phyloP scores from a whole-genome alignment of 2,113 vertebrate species.

The Hassar affinis region DNA sequence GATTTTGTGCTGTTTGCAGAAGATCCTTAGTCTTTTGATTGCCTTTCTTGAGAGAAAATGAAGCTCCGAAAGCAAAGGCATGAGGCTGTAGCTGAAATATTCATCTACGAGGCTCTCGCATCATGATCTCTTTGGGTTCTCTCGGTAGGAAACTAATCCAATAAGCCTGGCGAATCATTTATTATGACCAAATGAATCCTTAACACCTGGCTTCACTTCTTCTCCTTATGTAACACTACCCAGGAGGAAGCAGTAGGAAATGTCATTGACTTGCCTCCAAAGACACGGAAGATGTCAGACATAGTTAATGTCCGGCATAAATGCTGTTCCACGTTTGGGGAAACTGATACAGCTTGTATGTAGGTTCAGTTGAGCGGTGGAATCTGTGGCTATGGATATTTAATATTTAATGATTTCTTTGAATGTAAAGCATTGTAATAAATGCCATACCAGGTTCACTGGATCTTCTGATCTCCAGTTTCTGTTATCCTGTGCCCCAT shows the following conservation, averaged over 20 bases:
- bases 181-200: slow-evolving; percentile 30
- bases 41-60: slow-evolving; percentile 5
- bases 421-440: neutral
- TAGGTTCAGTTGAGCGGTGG: neutral
- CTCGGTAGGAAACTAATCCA: slow-evolving; percentile 34
- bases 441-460: neutral
- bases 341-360: neutral
- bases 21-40: slow-evolving; percentile 38
- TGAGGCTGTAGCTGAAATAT: slow-evolving; percentile 17
- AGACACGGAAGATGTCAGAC: neutral
- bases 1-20: slow-evolving; percentile 27
- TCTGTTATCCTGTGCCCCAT: neutral
- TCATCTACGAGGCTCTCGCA: slow-evolving; percentile 18
- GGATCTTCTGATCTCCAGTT: neutral
- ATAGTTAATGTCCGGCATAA: neutral
- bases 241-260: neutral
- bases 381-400: neutral
- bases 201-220: slow-evolving; percentile 1
- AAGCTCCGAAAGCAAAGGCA: neutral
- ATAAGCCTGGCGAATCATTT: slow-evolving; percentile 31
- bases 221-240: neutral
- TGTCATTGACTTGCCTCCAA: neutral
- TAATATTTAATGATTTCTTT: neutral
- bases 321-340: neutral
- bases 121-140: slow-evolving; percentile 16